These are phyloP conservation scores for Dipodomys stephensi DNA, from an alignment of 2,113 vertebrate species.

Conservation along the genomic window DNA sequence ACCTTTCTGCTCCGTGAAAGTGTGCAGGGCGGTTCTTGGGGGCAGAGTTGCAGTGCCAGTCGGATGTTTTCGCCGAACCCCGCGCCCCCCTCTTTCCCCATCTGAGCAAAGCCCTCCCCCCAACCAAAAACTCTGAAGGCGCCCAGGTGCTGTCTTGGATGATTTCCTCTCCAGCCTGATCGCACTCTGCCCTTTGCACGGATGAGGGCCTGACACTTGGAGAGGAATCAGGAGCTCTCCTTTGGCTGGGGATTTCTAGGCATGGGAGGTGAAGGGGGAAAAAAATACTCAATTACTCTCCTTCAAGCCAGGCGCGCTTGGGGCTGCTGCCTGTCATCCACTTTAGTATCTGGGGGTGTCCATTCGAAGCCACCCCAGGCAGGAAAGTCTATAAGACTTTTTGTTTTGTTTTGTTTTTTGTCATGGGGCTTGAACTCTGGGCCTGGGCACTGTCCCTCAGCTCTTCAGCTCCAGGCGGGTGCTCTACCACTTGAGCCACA, in stretches of 20 bases:
- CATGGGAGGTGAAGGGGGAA: neutral
- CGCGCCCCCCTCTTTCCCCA: neutral
- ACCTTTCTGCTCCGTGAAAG: neutral
- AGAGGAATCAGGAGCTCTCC: neutral
- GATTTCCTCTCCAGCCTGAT: neutral
- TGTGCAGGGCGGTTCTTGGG: neutral
- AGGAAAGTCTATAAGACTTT: too few relatives aligned
- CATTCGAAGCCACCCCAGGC: too few relatives aligned
- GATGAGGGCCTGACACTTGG: neutral
- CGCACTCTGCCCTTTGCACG: neutral
- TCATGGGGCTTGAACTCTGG: too few relatives aligned
- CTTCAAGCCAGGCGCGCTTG: neutral
- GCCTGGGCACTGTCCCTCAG: too few relatives aligned
- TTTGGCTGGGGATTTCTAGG: neutral
- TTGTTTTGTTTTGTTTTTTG: too few relatives aligned
- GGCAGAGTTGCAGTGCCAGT: slow-evolving; percentile 27
- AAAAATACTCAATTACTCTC: neutral
- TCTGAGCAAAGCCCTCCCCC: neutral
- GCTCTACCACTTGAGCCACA: too few relatives aligned
- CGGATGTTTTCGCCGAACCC: neutral
- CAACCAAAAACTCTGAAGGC: too few relatives aligned
- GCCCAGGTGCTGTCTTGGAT: neutral
- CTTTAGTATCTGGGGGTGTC: too few relatives aligned
- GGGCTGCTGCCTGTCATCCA: too few relatives aligned
- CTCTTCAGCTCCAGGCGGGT: too few relatives aligned